A percentile compares a stretch with the other conserved stretches of the same genome.
Evolutionary conservation across 1,140 invertebrate genomes (phyloP).

Genomic region (Camponotus floridanus): DNA sequence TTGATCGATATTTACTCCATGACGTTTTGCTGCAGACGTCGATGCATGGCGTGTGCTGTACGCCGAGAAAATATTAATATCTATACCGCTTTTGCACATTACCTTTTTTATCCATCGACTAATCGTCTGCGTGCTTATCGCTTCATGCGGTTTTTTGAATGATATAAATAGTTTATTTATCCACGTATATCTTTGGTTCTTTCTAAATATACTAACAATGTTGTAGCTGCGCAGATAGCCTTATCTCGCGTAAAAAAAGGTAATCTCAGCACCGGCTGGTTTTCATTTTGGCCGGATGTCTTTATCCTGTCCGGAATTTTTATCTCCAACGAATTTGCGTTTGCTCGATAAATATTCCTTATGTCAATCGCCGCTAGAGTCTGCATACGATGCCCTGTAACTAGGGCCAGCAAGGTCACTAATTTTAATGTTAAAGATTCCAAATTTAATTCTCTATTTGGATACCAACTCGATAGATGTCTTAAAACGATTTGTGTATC

Average conservation of each 20-base stretch:
- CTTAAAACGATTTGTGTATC: neutral
- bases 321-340: neutral
- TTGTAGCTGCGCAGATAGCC: neutral
- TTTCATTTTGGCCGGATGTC: neutral
- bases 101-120: neutral
- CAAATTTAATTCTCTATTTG: neutral
- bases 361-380: neutral
- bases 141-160: neutral
- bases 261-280: neutral
- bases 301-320: neutral
- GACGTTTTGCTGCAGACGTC: constrained; percentile 38
- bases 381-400: neutral
- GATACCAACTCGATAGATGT: neutral
- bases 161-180: neutral
- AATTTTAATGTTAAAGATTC: neutral
- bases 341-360: neutral
- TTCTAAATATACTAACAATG: neutral
- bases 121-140: neutral
- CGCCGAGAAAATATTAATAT: neutral
- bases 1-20: constrained; percentile 31
- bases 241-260: neutral
- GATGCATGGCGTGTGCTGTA: constrained; percentile 39
- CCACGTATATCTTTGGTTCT: neutral
- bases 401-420: neutral
- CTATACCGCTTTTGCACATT: neutral